Evolutionary conservation across 2,888 invertebrate genomes (phyloP), one percentile per base, ranked within the genome.

Genomic region (Apotomis capreana): DNA sequence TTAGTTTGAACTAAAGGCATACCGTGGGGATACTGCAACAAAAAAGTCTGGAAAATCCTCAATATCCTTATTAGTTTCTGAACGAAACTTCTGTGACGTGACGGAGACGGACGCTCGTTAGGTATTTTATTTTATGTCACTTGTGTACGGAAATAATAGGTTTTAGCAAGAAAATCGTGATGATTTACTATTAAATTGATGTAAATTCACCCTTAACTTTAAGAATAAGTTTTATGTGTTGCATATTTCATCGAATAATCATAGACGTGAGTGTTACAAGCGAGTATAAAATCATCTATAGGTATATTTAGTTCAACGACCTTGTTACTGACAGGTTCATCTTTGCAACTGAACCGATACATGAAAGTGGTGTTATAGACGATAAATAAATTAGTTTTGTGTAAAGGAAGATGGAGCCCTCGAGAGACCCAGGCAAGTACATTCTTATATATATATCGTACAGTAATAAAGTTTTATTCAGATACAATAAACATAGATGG

Each of bases 311-410:
- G 93, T 93, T 93, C 93, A 93, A 88, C 91, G 93, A 93, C 93
- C 93, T 93, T 93, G 92, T 91, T 93, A 87, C 92, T 93, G 93
- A 92, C 93, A 93, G 93, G 93, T 92, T 91, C 92, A 92, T 92
- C 91, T 88, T 89, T 83, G 89, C 89, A 84, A 88, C 89, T 87
- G 86, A 88, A 89, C 84, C 89, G 84, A 86, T 90, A 86, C 89
- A 92, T 88, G 90, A 92, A 90, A 92, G 91, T 91, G 89, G 85
- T 89, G 80, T 79, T 83, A 81, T 85, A 87, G 80, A 83, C 81
- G 82, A 85, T 85, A 87, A 84, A 77, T 84, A 86, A 81, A 82
- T 83, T 85, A 79, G 80, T 81, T 80, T 80, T 63, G 72, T 63
- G 72, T 62, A 46, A 63, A 68, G 78, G 81, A 89, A 83, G 86